Evolutionary conservation across 2,888 invertebrate species (phyloP).

Genomic region (Idaea aversata): DNA sequence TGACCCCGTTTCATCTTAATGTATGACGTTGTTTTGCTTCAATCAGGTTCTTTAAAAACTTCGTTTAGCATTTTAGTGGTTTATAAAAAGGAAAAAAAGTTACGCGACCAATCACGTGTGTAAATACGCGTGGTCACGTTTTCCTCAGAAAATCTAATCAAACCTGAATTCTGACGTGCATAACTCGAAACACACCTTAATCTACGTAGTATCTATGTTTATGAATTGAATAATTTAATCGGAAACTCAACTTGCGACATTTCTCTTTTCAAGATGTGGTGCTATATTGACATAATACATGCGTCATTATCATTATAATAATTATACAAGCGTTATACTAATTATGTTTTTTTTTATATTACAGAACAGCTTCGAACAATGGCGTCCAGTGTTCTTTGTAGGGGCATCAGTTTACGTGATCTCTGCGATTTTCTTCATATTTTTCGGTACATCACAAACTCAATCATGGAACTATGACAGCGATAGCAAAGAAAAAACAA

Average conservation of each 20-base stretch:
- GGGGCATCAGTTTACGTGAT: conserved; percentile 86
- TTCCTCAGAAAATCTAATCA: not conserved
- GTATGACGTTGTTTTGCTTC: not conserved
- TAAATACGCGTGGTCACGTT: not conserved
- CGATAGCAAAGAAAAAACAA: conserved; percentile 42
- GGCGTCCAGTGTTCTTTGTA: conserved; percentile 87
- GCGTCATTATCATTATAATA: not conserved
- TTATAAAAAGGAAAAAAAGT: not conserved
- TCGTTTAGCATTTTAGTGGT: not conserved
- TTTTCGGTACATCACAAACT: conserved; percentile 85
- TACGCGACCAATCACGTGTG: not conserved
- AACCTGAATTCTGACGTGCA: not conserved
- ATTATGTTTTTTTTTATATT: conserved; percentile 32
- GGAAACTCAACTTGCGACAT: not conserved
- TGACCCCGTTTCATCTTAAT: not conserved
- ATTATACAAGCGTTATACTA: not conserved
- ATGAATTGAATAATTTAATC: not conserved
- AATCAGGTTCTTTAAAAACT: conserved; percentile 1
- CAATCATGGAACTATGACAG: conserved; percentile 84
- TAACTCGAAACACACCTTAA: not conserved
- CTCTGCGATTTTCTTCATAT: conserved; percentile 84
- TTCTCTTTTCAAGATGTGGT: not conserved
- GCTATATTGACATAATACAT: not conserved
- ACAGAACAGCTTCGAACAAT: conserved; percentile 86
- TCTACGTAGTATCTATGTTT: not conserved